Evolutionary conservation across 2,797 vertebrate species (phyloP).

Genomic region (Sardinella longiceps): DNA sequence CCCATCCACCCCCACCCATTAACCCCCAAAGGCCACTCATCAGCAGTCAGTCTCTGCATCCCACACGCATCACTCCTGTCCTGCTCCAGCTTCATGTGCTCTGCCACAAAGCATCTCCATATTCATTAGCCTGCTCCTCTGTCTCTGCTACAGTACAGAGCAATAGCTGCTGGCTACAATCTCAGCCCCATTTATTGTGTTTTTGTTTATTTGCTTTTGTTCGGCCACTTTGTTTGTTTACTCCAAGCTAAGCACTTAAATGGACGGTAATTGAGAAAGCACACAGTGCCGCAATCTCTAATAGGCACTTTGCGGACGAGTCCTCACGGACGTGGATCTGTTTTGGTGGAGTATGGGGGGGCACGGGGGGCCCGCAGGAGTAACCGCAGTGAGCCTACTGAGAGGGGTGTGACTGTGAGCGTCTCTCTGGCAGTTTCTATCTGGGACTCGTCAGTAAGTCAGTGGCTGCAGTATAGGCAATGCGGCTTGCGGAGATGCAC

Average conservation of each 20-base stretch:
- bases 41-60: not conserved
- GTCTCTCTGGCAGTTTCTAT: not conserved
- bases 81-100: conserved; percentile 48
- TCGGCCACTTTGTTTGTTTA: conserved; percentile 18
- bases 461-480: not conserved
- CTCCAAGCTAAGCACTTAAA: conserved; percentile 41
- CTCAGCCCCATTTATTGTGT: conserved; percentile 39
- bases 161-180: conserved; percentile 47
- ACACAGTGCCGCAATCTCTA: not conserved
- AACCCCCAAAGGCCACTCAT: not conserved
- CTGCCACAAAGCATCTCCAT: conserved; percentile 57
- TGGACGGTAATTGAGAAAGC: conserved; percentile 38
- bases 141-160: conserved; percentile 48
- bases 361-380: not conserved
- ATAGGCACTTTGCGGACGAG: conserved; percentile 8
- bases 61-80: conserved; percentile 28
- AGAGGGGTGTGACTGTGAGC: not conserved
- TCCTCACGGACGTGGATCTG: not conserved
- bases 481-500: not conserved
- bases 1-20: not conserved
- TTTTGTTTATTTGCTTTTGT: conserved; percentile 61
- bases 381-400: not conserved
- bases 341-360: not conserved
- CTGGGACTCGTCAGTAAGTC: not conserved
- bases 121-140: conserved; percentile 56